Conservation (phyloP, 2,888 invertebrate genomes). For the Pantelozetes paolii region DNA sequence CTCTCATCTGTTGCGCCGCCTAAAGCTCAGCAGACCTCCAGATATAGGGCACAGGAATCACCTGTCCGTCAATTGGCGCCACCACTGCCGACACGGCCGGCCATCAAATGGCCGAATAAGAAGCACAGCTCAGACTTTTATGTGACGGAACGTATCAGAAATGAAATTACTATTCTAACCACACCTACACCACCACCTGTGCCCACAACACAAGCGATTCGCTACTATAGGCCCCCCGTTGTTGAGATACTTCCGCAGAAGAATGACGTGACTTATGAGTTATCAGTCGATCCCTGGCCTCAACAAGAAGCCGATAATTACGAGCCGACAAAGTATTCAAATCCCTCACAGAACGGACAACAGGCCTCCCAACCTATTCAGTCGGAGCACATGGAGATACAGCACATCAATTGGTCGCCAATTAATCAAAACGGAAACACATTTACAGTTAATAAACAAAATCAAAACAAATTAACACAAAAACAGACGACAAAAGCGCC, state of each 20-base stretch:
- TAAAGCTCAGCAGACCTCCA: neutral
- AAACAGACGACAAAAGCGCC: neutral
- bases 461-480: neutral
- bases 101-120: conserved; percentile 5
- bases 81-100: neutral
- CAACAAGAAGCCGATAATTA: neutral
- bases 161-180: neutral
- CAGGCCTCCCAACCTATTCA: neutral
- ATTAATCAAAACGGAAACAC: neutral
- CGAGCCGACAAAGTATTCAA: neutral
- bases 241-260: too few relatives aligned
- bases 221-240: neutral
- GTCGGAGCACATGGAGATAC: neutral
- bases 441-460: neutral
- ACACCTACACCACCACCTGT: neutral
- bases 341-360: neutral
- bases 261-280: neutral
- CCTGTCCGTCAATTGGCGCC: neutral
- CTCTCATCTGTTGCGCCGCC: neutral
- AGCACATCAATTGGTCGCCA: neutral
- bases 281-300: neutral
- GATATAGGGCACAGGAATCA: neutral
- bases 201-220: neutral
- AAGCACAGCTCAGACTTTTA: neutral
- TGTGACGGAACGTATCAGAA: neutral